Conservation (phyloP, 1,140 invertebrate species). For the Bombyx mandarina region DNA sequence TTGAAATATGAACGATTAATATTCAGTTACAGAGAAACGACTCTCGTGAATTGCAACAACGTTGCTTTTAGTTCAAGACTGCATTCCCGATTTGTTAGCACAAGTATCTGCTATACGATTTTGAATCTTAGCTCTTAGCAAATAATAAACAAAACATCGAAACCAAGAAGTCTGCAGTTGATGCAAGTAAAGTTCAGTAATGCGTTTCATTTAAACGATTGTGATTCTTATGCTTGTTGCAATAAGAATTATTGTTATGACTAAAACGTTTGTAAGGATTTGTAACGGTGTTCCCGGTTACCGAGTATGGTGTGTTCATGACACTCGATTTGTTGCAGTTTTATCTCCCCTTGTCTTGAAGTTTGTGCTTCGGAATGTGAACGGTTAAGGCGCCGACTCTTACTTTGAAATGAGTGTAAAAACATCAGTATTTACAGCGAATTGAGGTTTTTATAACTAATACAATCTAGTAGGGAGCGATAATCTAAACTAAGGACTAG, state of each 20-base stretch:
- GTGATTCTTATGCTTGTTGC: no score
- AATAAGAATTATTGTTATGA: background rate
- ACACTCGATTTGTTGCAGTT: slow-evolving; percentile 40
- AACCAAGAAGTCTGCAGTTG: background rate
- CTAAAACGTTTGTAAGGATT: slow-evolving; percentile 15
- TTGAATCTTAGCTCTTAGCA: background rate
- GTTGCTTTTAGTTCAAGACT: background rate
- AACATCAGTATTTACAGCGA: no score
- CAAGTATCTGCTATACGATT: no score
- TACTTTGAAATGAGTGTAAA: no score
- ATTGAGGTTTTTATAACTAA: no score
- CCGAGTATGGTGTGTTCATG: slow-evolving; percentile 37
- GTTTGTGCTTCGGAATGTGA: slow-evolving; percentile 1
- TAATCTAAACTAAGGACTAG: no score
- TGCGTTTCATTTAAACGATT: background rate
- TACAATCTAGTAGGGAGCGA: no score
- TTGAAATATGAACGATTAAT: background rate
- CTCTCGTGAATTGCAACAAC: no score
- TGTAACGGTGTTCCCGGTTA: slow-evolving; percentile 34
- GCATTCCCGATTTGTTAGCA: background rate
- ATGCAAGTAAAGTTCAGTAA: background rate
- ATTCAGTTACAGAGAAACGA: background rate
- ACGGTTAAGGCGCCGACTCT: slow-evolving; percentile 7
- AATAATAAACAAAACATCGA: background rate
- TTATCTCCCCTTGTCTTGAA: slow-evolving; percentile 18